Evolutionary conservation across 2,797 vertebrate genomes (phyloP), one percentile per base, ranked within the genome.

Genomic region (Streptopelia turtur): DNA sequence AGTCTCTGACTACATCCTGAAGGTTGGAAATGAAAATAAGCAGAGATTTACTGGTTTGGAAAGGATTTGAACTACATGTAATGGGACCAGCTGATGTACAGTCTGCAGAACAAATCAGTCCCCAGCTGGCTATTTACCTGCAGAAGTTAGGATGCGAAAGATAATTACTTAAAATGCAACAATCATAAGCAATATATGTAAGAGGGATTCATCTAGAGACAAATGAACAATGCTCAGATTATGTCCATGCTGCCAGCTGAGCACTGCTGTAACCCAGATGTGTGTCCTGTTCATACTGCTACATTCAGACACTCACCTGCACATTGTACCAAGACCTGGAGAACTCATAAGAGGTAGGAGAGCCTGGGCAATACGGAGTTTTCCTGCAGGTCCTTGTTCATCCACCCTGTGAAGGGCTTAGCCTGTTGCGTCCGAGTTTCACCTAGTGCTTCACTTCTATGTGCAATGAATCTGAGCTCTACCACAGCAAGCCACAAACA

Each of bases 331-430:
- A 35, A 81, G 74, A 70, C 13, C 45, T 41, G 45, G 30, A 83
- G 47, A 25, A 25, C 16, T n/a, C 69, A 57, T 1, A 74, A 65
- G 30, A 0, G 0, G 5, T 25, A 45, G 10, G 11, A 18, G 59
- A 77, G 28, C 15, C 41, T n/a, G 20, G 27, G 23, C 6, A 52
- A 43, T 20, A 33, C 2, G 3, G 2, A n/a, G 17, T 76, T 83
- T 88, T 52, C 45, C 56, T 76, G 30, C 6, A 57, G 37, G 20
- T 35, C 74, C 16, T 65, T 77, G 13, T 61, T 91, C 72, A 71
- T 87, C 25, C 47, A 33, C 8, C 27, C 52, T 63, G 31, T 3
- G 3, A 66, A 81, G 3, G 37, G 20, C 20, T 74, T 72, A 35
- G 22, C 22, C 25, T 77, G 17, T 49, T 53, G 12, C 49, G 9